These are phyloP conservation scores for Jacana jacana DNA, from an alignment of 2,113 vertebrate species.

Conservation along the genomic window DNA sequence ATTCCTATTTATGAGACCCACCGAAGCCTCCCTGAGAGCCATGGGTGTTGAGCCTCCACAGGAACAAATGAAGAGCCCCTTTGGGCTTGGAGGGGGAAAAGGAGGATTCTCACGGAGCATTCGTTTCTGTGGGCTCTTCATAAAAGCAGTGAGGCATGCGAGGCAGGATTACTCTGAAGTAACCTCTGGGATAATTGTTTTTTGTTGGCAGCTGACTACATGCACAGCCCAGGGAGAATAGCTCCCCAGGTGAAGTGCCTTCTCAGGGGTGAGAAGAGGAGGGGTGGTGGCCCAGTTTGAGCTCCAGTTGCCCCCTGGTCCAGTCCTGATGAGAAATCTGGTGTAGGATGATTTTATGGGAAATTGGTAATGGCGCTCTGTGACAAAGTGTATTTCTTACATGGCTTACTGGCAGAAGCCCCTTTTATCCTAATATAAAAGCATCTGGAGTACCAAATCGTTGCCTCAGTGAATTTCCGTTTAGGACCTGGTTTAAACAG, in stretches of 20 bases:
- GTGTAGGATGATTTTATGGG: not conserved
- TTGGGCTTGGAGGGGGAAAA: not conserved
- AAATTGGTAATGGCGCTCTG: not conserved
- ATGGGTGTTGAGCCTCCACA: not conserved
- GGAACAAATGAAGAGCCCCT: not conserved
- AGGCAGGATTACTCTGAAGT: not conserved
- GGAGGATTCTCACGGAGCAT: not conserved
- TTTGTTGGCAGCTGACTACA: not conserved
- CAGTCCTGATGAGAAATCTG: not conserved
- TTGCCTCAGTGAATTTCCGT: not conserved
- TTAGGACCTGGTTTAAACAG: not conserved
- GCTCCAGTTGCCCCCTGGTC: not conserved
- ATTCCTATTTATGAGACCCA: not conserved
- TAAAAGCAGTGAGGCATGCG: not conserved
- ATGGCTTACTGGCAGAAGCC: not conserved
- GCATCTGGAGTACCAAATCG: not conserved
- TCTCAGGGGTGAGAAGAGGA: not conserved
- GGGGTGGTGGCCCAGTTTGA: not conserved
- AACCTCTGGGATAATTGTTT: not conserved
- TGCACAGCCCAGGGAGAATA: not conserved
- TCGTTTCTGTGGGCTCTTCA: fast-evolving
- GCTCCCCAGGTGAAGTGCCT: not conserved
- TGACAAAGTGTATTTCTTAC: not conserved
- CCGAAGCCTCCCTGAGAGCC: not conserved
- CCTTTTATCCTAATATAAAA: not conserved